Conservation (phyloP, 2,797 vertebrate species). For the Forpus xanthops region DNA sequence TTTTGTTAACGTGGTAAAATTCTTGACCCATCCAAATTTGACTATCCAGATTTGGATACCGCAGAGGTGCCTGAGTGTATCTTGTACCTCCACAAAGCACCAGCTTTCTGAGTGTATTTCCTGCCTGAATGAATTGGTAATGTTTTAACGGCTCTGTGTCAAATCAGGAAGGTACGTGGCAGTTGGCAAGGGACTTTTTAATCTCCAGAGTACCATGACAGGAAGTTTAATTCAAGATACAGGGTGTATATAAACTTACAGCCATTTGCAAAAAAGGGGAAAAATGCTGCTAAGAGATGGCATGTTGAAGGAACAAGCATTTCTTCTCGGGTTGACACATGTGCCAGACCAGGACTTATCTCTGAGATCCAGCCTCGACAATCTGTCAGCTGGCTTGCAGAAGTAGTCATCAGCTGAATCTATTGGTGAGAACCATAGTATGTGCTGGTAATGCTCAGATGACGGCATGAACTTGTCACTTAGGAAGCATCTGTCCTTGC, state of each 20-base stretch:
- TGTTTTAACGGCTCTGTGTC: not conserved
- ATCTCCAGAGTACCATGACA: not conserved
- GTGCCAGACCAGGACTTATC: accelerated
- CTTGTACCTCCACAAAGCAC: not conserved
- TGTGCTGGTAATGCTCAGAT: not conserved
- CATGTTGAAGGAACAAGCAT: accelerated
- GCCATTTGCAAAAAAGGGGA: not conserved
- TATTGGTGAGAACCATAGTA: not conserved
- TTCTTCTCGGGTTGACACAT: not conserved
- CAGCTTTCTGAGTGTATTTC: not conserved
- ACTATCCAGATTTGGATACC: not conserved
- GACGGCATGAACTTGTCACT: not conserved
- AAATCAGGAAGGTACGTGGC: not conserved
- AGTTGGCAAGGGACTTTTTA: not conserved
- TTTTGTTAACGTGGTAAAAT: not conserved
- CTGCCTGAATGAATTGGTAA: not conserved
- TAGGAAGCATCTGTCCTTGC: not conserved
- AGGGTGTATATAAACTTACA: not conserved
- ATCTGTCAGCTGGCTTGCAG: not conserved
- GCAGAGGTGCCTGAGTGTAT: not conserved
- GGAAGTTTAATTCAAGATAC: not conserved
- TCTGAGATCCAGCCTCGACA: not conserved
- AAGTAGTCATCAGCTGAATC: not conserved
- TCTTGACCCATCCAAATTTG: not conserved
- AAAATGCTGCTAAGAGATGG: not conserved